These are phyloP conservation scores for Platysternon megacephalum DNA, from an alignment of 2,113 vertebrate species.

Conservation along the genomic window DNA sequence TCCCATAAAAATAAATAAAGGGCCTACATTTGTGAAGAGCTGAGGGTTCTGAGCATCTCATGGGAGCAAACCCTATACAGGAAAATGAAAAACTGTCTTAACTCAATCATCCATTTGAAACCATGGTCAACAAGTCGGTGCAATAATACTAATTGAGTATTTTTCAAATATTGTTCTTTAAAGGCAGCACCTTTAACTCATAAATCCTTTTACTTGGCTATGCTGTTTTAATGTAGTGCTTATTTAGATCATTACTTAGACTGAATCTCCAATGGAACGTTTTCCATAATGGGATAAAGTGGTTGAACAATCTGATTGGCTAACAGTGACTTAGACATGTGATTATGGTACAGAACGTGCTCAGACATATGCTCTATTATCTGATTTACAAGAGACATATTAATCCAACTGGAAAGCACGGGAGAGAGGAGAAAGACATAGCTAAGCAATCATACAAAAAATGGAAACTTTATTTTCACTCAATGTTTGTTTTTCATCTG, in stretches of 20 bases:
- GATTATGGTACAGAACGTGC: slow-evolving; percentile 71
- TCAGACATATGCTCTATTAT: slow-evolving; percentile 71
- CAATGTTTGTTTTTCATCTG: background rate
- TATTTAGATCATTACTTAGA: slow-evolving; percentile 48
- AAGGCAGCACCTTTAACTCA: slow-evolving; percentile 21
- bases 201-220: slow-evolving; percentile 25
- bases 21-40: background rate
- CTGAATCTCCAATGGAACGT: slow-evolving; percentile 60
- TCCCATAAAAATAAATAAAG: background rate
- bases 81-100: background rate
- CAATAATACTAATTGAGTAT: slow-evolving; percentile 20
- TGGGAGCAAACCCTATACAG: background rate
- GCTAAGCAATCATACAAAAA: background rate
- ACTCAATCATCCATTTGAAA: slow-evolving; percentile 20
- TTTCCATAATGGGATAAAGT: slow-evolving; percentile 68
- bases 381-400: slow-evolving; percentile 62
- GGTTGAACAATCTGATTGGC: slow-evolving; percentile 67
- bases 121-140: background rate
- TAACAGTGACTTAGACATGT: slow-evolving; percentile 69
- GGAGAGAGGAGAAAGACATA: slow-evolving; percentile 33
- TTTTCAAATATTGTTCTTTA: slow-evolving; percentile 32
- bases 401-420: slow-evolving; percentile 49
- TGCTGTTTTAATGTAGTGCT: slow-evolving; percentile 31
- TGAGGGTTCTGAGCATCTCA: background rate
- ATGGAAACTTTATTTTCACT: background rate